Conservation (phyloP, 2,888 invertebrate species). For the Luperina testacea region DNA sequence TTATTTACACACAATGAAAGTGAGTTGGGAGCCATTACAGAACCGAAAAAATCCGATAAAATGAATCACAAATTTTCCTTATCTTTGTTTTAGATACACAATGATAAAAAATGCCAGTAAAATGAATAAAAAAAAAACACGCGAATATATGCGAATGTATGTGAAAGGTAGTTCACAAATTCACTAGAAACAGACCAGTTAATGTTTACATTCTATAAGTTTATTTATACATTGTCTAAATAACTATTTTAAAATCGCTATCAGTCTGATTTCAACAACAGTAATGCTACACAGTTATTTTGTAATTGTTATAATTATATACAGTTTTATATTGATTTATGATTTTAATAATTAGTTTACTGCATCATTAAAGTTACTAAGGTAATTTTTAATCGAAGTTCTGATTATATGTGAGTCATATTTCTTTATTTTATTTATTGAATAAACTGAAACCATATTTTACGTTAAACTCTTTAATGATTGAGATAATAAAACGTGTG, state of each 20-base stretch:
- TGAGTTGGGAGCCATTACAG: too few relatives aligned
- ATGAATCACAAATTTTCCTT: neutral
- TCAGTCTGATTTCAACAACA: slow-evolving; percentile 87
- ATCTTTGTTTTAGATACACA: neutral
- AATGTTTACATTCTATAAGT: slow-evolving; percentile 29
- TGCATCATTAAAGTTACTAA: neutral
- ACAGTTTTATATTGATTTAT: slow-evolving; percentile 50
- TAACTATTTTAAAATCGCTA: slow-evolving; percentile 77
- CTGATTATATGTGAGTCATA: neutral
- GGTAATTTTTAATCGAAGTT: neutral
- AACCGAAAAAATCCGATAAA: neutral
- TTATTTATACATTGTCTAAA: slow-evolving; percentile 59
- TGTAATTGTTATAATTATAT: slow-evolving; percentile 47
- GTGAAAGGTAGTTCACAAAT: slow-evolving; percentile 40
- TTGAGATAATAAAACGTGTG: neutral
- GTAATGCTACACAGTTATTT: slow-evolving; percentile 69
- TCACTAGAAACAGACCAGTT: slow-evolving; percentile 50
- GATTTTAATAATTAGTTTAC: slow-evolving; percentile 5
- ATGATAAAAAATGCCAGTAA: slow-evolving; percentile 35
- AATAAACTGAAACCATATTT: neutral
- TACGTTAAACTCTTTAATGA: neutral
- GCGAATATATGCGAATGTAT: slow-evolving; percentile 31
- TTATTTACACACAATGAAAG: slow-evolving; percentile 27
- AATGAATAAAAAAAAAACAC: slow-evolving; percentile 29
- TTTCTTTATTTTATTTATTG: neutral